Base-by-base conservation (phyloP, 2,113 vertebrate genomes). In the Sebastes fasciatus region DNA sequence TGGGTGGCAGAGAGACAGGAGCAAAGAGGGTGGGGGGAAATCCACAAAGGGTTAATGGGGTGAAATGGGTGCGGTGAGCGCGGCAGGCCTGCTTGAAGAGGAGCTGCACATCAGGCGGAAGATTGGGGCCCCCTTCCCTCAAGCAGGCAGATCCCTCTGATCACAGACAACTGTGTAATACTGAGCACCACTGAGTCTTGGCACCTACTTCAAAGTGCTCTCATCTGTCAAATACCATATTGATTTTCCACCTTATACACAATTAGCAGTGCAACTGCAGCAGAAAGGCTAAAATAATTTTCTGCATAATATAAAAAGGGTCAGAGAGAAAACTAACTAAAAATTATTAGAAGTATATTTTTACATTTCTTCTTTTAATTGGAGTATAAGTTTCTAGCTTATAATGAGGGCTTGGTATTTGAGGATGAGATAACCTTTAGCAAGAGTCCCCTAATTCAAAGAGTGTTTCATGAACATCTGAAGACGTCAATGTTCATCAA, bases 161-260 rank as follows among this genome's bases (percentile, higher is more conserved):
- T 94, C 93, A 91, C 86, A 90, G 91, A 92, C 84, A 83, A 87
- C 83, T 83, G 89, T 91, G 89, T 86, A 78, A 90, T 90, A 84
- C 74, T 73, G 84, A 94, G 88, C 81, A 93, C 77, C 46, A 79
- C 82, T 61, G 85, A 87, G 87, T 89, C 90, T 85, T 94, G 92
- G 92, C 89, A 92, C 82, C 82, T 89, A 95, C 94, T 95, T 95
- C 94, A 95, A 95, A 95, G 94, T 86, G 89, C 86, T 94, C 91
- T 93, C 93, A 90, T 93, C 93, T 95, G 94, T 95, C 94, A 94
- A 92, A 95, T 88, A 91, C 91, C 75, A 92, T 93, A 95, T 94
- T 92, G 94, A 94, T 95, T 95, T 94, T 94, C 88, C 85, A 95
- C 93, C 94, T 95, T 93, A 94, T 85, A 92, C 88, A 93, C 91